A percentile compares a stretch with the other conserved stretches of the same genome.
Conservation (phyloP, 2,113 vertebrate species). For the Halcyon senegalensis region DNA sequence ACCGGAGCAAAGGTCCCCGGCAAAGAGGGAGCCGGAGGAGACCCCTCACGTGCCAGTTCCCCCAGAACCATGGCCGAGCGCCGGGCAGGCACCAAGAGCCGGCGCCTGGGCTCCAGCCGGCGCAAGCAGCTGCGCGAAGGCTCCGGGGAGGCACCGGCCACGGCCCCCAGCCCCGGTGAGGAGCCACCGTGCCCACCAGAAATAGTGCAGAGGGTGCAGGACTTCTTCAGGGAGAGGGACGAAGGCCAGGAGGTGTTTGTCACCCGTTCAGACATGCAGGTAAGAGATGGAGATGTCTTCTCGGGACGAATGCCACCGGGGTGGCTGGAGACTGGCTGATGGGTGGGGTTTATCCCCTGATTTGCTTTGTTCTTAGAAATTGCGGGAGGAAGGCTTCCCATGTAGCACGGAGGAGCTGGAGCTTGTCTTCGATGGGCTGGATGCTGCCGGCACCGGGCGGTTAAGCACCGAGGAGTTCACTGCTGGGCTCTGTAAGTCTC, state of each 20-base stretch:
- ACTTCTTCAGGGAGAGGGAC: slow-evolving; percentile 28
- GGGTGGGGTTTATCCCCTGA: neutral
- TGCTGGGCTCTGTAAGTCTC: slow-evolving; percentile 71
- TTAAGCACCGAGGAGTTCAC: slow-evolving; percentile 69
- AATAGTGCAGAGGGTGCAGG: slow-evolving; percentile 25
- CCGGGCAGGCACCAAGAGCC: slow-evolving; percentile 58
- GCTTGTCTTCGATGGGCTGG: slow-evolving; percentile 75
- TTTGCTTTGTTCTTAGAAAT: slow-evolving; percentile 42
- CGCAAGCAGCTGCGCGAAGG: slow-evolving; percentile 38
- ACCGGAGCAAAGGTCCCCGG: neutral
- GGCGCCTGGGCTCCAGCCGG: slow-evolving; percentile 81
- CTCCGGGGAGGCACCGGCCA: accelerated
- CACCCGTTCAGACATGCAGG: slow-evolving; percentile 70
- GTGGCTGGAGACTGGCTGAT: neutral
- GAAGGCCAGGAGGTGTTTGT: slow-evolving; percentile 43
- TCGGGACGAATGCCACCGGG: accelerated
- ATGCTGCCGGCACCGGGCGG: slow-evolving; percentile 38
- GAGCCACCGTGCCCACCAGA: neutral
- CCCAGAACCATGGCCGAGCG: slow-evolving; percentile 52
- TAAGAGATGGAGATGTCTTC: neutral
- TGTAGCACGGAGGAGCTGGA: slow-evolving; percentile 63
- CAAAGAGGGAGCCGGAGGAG: accelerated
- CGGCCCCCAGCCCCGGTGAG: accelerated
- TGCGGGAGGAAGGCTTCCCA: slow-evolving; percentile 45
- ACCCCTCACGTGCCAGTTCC: neutral